These are phyloP conservation scores for Helicolenus hilgendorfi DNA, from an alignment of 2,797 vertebrate genomes.

Conservation along the genomic window DNA sequence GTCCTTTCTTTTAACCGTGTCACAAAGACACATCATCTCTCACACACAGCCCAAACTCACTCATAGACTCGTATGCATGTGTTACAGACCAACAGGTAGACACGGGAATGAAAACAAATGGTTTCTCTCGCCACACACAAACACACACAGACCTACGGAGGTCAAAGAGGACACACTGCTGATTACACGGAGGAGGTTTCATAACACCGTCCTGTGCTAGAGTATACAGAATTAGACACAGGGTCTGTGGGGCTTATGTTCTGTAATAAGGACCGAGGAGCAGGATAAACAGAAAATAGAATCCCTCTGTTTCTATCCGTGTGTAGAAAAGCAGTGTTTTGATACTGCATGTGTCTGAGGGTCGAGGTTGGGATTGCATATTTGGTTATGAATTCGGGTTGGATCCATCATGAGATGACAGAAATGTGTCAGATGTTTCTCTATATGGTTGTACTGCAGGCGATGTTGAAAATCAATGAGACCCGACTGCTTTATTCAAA, in stretches of 20 bases:
- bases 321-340: background rate
- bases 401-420: background rate
- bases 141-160: background rate
- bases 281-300: background rate
- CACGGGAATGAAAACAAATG: background rate
- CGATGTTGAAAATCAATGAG: background rate
- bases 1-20: background rate
- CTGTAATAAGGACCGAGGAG: slow-evolving; percentile 14
- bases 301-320: background rate
- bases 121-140: background rate
- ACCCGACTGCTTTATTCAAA: background rate
- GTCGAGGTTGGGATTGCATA: background rate
- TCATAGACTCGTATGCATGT: background rate
- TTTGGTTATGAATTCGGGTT: background rate
- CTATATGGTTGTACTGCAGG: background rate
- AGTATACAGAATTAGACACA: slow-evolving; percentile 25
- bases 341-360: background rate
- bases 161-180: slow-evolving; percentile 41
- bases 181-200: slow-evolving; percentile 40
- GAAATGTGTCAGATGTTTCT: background rate
- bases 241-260: slow-evolving; percentile 30
- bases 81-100: background rate
- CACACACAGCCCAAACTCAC: background rate
- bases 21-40: background rate
- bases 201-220: slow-evolving; percentile 19